phyloP scores from a whole-genome alignment of 1,140 invertebrate species.

The Zaprionus africanus region DNA sequence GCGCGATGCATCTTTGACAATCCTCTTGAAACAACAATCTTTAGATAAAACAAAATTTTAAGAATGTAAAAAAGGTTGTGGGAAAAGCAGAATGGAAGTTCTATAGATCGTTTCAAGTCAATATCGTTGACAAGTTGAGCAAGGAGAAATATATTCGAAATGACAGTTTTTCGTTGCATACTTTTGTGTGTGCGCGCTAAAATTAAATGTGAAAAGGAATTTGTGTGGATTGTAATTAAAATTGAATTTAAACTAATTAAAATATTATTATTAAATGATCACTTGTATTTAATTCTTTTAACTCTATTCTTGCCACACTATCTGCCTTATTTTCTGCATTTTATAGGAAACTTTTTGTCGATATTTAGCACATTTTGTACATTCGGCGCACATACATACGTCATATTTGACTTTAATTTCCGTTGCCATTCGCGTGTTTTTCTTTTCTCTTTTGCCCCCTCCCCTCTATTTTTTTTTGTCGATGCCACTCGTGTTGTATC shows the following conservation, averaged over 20 bases:
- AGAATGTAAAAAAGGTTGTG: background rate
- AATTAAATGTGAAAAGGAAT: too few species aligned
- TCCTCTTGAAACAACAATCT: background rate
- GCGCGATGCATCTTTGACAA: slow-evolving; percentile 11
- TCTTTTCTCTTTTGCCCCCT: slow-evolving; percentile 9
- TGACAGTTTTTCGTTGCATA: background rate
- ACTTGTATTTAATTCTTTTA: background rate
- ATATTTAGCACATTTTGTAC: slow-evolving; percentile 18
- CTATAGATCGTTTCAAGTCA: background rate
- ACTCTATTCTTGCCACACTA: background rate
- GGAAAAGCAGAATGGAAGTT: background rate
- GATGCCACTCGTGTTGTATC: slow-evolving; percentile 39
- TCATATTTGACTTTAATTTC: slow-evolving; percentile 78
- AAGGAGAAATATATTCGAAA: background rate
- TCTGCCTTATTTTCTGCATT: background rate
- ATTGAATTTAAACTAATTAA: too few species aligned
- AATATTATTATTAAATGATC: background rate
- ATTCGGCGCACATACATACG: slow-evolving; percentile 17
- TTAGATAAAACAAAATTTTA: background rate
- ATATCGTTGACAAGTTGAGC: background rate
- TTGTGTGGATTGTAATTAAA: too few species aligned
- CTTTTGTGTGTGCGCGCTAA: background rate
- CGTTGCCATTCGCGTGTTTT: slow-evolving; percentile 51
- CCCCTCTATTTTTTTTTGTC: slow-evolving; percentile 10
- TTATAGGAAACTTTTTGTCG: slow-evolving; percentile 2